Base-by-base conservation (phyloP, 2,113 vertebrate genomes). In the Coreoperca whiteheadi region DNA sequence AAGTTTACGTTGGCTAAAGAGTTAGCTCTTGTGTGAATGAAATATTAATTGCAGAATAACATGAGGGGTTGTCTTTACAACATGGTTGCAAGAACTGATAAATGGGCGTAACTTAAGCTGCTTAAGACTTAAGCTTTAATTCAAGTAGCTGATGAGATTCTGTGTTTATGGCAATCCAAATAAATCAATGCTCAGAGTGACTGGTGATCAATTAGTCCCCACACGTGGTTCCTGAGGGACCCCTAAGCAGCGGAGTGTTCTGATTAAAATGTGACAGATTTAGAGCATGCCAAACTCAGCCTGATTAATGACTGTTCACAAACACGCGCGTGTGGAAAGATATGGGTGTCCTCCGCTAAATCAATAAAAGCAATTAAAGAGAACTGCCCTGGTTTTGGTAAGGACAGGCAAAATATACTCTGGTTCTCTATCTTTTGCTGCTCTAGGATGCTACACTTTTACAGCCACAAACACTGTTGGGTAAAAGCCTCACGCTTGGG, bases 191-290 rank as follows among this genome's bases (percentile, higher is more conserved):
- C 71, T 65, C 69, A 23, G 68, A 74, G 75, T 78, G 84, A 71
- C 74, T 59, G 83, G 74, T 65, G 82, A 89, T 91, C 88, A 89
- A 87, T 91, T 86, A 87, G 74, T 82, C 18, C 48, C 61, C 66
- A 63, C 79, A 66, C 30, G 20, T 41, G 54, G 66, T 32, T 37
- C 75, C 59, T 15, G 41, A 16, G 75, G 67, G 78, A 74, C 71
- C 82, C 86, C 69, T 37, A 21, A 43, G 84, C 79, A 64, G 79
- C 74, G 28, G 51, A 76, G 0, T 23, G 30, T 73, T 84, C 65
- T 85, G 88, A 90, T 87, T 90, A 88, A 89, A 88, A 65, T 81
- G 81, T 82, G 88, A 77, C 41, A 74, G 86, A 89, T 87, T 84
- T 77, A 79, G 8, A 57, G 72, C 59, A 25, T 46, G 71, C 60